Evolutionary conservation across 2,888 invertebrate species (phyloP).

Genomic region (Teleogryllus oceanicus): DNA sequence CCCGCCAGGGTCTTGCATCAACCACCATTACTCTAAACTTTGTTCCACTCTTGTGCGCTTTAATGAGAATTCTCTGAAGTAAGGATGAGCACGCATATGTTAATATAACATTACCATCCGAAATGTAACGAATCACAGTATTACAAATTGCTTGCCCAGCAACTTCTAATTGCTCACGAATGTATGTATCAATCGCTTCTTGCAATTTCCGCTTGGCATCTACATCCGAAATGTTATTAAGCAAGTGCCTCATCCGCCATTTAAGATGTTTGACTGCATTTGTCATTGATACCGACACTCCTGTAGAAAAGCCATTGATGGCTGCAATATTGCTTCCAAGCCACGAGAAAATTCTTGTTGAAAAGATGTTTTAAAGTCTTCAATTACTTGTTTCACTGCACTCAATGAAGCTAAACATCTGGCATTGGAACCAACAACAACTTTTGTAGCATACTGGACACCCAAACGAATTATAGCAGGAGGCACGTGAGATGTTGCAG

Average conservation of each 20-base stretch:
- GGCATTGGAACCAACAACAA: slow-evolving; percentile 83
- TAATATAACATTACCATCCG: slow-evolving; percentile 78
- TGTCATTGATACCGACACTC: slow-evolving; percentile 83
- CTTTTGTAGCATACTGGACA: slow-evolving; percentile 72
- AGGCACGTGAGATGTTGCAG: slow-evolving; percentile 54
- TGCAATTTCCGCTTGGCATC: slow-evolving; percentile 66
- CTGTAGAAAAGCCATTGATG: slow-evolving; percentile 68
- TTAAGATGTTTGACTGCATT: slow-evolving; percentile 82
- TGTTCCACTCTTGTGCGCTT: slow-evolving; percentile 63
- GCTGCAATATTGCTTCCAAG: slow-evolving; percentile 70
- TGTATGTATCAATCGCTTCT: slow-evolving; percentile 71
- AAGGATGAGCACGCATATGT: slow-evolving; percentile 83
- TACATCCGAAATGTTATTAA: slow-evolving; percentile 62
- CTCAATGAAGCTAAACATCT: slow-evolving; percentile 79
- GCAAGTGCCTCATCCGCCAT: slow-evolving; percentile 65
- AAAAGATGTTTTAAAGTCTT: slow-evolving; percentile 74
- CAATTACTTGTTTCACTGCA: slow-evolving; percentile 73
- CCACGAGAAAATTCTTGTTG: slow-evolving; percentile 82
- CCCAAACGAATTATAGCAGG: slow-evolving; percentile 78
- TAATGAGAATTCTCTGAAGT: slow-evolving; percentile 66
- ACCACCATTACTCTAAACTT: slow-evolving; percentile 77
- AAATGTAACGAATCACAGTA: slow-evolving; percentile 76
- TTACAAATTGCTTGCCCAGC: slow-evolving; percentile 83
- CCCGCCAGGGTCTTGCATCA: slow-evolving; percentile 71
- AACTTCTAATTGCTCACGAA: slow-evolving; percentile 78